Base-by-base conservation (phyloP, 2,888 invertebrate genomes). In the Sinopyrophorus schimmeli region DNA sequence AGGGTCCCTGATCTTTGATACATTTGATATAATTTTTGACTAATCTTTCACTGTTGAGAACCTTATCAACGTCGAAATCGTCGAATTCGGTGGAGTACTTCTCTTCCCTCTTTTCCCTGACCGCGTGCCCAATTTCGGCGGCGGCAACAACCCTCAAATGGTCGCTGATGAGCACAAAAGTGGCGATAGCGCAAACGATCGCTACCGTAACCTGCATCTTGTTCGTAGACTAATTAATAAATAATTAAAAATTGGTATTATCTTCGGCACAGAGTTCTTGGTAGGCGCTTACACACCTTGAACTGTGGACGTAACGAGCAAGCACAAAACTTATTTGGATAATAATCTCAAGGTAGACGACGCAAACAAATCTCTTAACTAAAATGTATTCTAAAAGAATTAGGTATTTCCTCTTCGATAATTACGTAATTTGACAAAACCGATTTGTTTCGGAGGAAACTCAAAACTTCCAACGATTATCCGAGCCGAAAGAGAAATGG, bases 21-120 rank as follows among this genome's bases (percentile, higher is more conserved):
- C 86, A 86, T 58, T 82, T 80, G 3, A 82, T 75, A 64, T 86
- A 85, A 27, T 79, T 81, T 53, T 77, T 78, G 10, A 84, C 72
- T 4, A 86, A 72, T 37, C 84, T 77, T 3, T 80, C 73, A 11
- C 83, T 85, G 50, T 73, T 73, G 1, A 86, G 71, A 54, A 85
- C 80, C 60, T 80, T 76, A 12, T 84, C 82, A 9, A 86, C 68
- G 64, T 85, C 80, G 55, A 85, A 74, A 64, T 82, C 78, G 68
- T 84, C 84, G 73, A 78, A 84, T 64, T 80, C 82, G 55, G 79
- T 79, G 0, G 82, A 80, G 70, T 84, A 84, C 3, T 69, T 74
- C 3, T 68, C 64, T 12, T 46, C 20, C 14, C 58, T 52, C 47
- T 49, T 43, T 1, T 26, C 31, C 72, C 75, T 1, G 2, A 26